phyloP scores from a whole-genome alignment of 2,797 vertebrate genomes.

The Mormyrus hasselquistii region DNA sequence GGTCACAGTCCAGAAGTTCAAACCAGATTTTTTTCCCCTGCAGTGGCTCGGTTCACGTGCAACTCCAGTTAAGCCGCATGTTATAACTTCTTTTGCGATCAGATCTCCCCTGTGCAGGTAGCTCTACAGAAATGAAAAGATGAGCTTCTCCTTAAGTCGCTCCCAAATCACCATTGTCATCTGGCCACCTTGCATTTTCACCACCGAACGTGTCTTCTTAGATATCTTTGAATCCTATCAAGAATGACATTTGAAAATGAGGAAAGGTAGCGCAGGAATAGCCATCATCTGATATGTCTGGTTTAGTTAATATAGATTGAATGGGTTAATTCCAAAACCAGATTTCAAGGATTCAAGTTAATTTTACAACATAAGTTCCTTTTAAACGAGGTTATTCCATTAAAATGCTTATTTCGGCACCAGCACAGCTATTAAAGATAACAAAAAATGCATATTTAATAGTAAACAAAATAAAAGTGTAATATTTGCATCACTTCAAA shows the following conservation, averaged over 20 bases:
- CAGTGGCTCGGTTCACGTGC: not conserved
- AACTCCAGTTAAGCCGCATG: not conserved
- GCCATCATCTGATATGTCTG: not conserved
- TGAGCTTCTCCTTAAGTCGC: constrained; percentile 91
- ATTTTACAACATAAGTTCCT: constrained; percentile 30
- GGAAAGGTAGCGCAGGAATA: not conserved
- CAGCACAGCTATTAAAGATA: not conserved
- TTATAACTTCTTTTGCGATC: not conserved
- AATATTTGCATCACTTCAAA: not conserved
- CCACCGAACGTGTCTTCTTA: constrained; percentile 87
- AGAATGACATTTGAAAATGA: not conserved
- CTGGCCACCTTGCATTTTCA: constrained; percentile 98
- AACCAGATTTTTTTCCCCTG: not conserved
- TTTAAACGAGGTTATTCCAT: not conserved
- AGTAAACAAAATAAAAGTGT: not conserved
- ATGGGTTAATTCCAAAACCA: not conserved
- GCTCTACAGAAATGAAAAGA: constrained; percentile 61
- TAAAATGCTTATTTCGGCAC: not conserved
- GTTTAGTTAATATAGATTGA: not conserved
- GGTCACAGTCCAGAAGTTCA: not conserved
- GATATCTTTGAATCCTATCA: constrained; percentile 66
- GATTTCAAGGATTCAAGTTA: not conserved
- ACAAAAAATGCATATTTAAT: not conserved
- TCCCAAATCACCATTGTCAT: constrained; percentile 98
- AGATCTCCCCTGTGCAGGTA: not conserved